These are phyloP conservation scores for Alcis repandata DNA, from an alignment of 2,888 invertebrate genomes.

Conservation along the genomic window DNA sequence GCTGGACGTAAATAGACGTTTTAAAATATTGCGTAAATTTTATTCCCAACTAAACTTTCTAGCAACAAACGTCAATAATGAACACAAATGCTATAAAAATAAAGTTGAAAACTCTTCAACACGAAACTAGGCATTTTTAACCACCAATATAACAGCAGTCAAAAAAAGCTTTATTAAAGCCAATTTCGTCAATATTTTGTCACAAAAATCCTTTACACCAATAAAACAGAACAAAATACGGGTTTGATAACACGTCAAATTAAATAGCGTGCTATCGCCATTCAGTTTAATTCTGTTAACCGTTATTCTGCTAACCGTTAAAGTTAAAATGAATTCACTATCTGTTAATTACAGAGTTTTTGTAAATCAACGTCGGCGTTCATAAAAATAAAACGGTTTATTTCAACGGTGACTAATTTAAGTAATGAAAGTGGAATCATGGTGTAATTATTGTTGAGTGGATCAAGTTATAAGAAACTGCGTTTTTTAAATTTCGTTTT, in stretches of 20 bases:
- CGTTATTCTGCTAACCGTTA: conserved; percentile 4
- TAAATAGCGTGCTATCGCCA: not conserved
- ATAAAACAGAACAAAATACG: too few relatives aligned
- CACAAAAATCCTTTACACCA: too few relatives aligned
- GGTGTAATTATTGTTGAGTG: conserved; percentile 52
- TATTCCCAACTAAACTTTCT: too few relatives aligned
- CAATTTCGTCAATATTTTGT: too few relatives aligned
- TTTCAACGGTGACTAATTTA: conserved; percentile 62
- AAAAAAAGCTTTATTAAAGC: too few relatives aligned
- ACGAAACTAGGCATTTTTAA: too few relatives aligned
- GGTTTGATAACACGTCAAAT: not conserved
- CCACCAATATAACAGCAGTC: too few relatives aligned
- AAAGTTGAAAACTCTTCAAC: too few relatives aligned
- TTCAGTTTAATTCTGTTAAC: not conserved
- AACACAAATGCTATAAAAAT: too few relatives aligned
- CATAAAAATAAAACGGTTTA: conserved; percentile 59
- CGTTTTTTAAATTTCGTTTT: not conserved
- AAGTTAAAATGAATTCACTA: conserved; percentile 17
- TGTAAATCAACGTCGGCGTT: conserved; percentile 56
- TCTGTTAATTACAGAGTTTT: conserved; percentile 39
- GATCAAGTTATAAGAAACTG: conserved; percentile 22
- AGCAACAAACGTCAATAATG: too few relatives aligned
- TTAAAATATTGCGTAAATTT: too few relatives aligned
- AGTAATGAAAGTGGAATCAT: conserved; percentile 66
- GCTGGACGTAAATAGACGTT: too few relatives aligned